These are phyloP conservation scores for Ormyrus labotus DNA, from an alignment of 2,888 invertebrate genomes.

Conservation along the genomic window DNA sequence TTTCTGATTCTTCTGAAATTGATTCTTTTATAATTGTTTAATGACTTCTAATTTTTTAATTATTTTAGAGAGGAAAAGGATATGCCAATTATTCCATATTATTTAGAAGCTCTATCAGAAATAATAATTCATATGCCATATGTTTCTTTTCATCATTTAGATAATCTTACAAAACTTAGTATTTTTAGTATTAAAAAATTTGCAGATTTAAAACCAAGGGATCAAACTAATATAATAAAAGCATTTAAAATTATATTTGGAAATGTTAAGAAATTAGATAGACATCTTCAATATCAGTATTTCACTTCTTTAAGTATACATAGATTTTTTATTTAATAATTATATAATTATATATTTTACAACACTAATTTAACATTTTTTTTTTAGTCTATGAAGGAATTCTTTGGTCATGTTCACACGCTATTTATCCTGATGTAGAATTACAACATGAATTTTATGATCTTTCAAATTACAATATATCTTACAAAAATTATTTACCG, in stretches of 20 bases:
- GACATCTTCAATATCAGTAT: constrained; percentile 73
- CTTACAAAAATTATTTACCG: constrained; percentile 79
- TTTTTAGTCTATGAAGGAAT: constrained; percentile 77
- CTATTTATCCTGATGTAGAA: constrained; percentile 77
- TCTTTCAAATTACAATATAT: constrained; percentile 73
- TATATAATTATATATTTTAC: too few relatives aligned
- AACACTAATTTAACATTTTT: constrained; percentile 20
- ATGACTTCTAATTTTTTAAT: constrained; percentile 13
- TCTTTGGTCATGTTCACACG: constrained; percentile 81
- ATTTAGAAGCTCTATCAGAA: constrained; percentile 77
- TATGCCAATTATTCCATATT: constrained; percentile 76
- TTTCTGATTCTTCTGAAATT: neutral
- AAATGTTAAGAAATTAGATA: constrained; percentile 72
- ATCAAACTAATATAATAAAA: constrained; percentile 71
- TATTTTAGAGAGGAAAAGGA: constrained; percentile 72
- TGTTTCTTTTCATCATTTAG: constrained; percentile 74
- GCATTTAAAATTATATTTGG: constrained; percentile 74
- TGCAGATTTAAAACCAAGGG: constrained; percentile 74
- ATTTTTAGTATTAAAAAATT: constrained; percentile 77
- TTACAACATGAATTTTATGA: constrained; percentile 71
- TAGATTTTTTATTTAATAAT: constrained; percentile 1
- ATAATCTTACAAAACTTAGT: constrained; percentile 75
- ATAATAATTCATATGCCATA: constrained; percentile 74
- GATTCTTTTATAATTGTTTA: neutral
- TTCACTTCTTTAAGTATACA: constrained; percentile 74